A percentile compares a stretch with the other conserved stretches of the same genome.
Evolutionary conservation across 2,888 invertebrate genomes (phyloP).

Genomic region (Plebejus melissa): DNA sequence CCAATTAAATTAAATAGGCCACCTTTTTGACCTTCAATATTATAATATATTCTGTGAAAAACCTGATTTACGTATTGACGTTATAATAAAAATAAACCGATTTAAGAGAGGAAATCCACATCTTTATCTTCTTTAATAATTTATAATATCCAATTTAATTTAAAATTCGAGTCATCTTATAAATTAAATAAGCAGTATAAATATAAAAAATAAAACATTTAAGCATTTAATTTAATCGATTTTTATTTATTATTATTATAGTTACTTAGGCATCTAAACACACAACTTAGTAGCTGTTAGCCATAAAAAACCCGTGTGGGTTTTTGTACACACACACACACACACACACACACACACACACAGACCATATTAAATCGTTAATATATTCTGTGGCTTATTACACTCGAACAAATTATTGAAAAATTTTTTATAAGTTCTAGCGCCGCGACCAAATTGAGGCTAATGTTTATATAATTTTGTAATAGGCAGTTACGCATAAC

Average conservation of each 20-base stretch:
- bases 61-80: constrained; percentile 10
- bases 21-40: constrained; percentile 18
- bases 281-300: neutral
- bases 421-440: neutral
- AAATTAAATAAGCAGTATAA: constrained; percentile 11
- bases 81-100: constrained; percentile 27
- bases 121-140: constrained; percentile 26
- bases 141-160: constrained; percentile 22
- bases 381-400: neutral
- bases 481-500: constrained; percentile 14
- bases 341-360: neutral
- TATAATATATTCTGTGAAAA: constrained; percentile 11
- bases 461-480: constrained; percentile 13
- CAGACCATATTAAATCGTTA: neutral
- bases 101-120: constrained; percentile 29
- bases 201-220: neutral
- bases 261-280: neutral
- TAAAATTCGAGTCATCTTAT: neutral
- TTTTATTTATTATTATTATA: neutral
- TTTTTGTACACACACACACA: neutral
- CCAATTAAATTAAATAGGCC: constrained; percentile 24
- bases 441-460: neutral
- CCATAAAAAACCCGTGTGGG: neutral
- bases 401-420: neutral
- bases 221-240: neutral